Base-by-base conservation (phyloP, 2,888 invertebrate genomes). In the Chloroclysta siterata region DNA sequence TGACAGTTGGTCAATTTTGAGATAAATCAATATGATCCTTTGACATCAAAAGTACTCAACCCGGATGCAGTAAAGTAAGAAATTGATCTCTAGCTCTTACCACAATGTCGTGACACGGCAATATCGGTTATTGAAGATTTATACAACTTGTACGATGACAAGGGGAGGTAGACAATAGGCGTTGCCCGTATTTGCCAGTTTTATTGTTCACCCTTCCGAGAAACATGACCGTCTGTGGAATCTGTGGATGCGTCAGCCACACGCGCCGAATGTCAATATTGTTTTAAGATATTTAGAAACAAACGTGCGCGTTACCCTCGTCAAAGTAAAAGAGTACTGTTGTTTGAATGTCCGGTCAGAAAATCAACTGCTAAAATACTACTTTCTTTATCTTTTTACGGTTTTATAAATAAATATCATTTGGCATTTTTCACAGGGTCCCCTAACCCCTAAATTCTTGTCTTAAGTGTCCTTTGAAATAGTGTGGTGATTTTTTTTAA, bases 131-230 rank as follows among this genome's bases (percentile, higher is more conserved):
- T 75, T 73, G 73, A 56, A 70, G 74, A 73, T 77, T 75, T 73
- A 73, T 68, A 60, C 72, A 74, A 76, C 72, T 71, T 76, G 71
- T 72, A 72, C 62, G 55, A 63, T 65, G 70, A 51, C 59, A 62
- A 53, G 61, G 65, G 60, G 68, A 63, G 48, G 50, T 42, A 73
- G 67, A 82, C 75, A 80, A 76, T 77, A 69, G 68, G 59, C 68
- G 59, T 60, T 54, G 65, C 56, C 57, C 66, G 69, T 68, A 73
- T 76, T 73, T 72, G 66, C 69, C 67, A 72, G 77, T 82, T 79
- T 80, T 77, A 78, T 79, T 78, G 76, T 78, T 70, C 70, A 70
- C 72, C 62, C 51, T 77, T 76, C 76, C 66, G 65, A 74, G 75
- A 78, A 82, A 55, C 44, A 65, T 55, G 53, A 61, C 63, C 61